Conservation (phyloP, 2,888 invertebrate genomes). For the Pycnomerus fuliginosus region DNA sequence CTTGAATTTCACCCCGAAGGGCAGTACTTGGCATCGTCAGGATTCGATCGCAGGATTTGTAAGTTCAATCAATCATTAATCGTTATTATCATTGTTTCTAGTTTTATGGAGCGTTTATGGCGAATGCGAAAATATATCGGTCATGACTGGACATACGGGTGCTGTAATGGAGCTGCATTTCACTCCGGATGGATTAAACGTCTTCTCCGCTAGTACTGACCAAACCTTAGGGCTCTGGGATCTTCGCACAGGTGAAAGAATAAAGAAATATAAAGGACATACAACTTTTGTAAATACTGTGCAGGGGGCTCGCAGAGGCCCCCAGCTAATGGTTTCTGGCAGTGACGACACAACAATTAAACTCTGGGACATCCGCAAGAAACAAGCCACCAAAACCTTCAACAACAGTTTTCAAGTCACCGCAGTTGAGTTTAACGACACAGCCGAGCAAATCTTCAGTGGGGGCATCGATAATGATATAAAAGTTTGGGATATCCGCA, state of each 20-base stretch:
- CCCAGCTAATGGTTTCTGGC: constrained; percentile 87
- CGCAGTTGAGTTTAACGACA: constrained; percentile 91
- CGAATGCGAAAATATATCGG: constrained; percentile 95
- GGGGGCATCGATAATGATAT: constrained; percentile 97
- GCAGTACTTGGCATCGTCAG: constrained; percentile 88
- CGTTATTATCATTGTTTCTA: constrained; percentile 46
- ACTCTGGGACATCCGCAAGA: constrained; percentile 90
- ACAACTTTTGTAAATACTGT: constrained; percentile 74
- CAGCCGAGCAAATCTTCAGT: constrained; percentile 90
- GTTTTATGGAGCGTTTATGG: constrained; percentile 96
- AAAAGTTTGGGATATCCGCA: constrained; percentile 96
- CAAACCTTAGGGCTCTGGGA: constrained; percentile 96
- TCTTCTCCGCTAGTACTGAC: constrained; percentile 93
- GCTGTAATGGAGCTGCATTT: constrained; percentile 93
- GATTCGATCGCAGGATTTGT: constrained; percentile 95
- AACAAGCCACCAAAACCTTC: constrained; percentile 72
- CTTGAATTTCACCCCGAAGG: constrained; percentile 96
- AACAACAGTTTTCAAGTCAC: constrained; percentile 78
- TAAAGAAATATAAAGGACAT: constrained; percentile 88
- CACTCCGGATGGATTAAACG: constrained; percentile 77
- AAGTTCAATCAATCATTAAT: constrained; percentile 51
- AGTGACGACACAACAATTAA: constrained; percentile 93
- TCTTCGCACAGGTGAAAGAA: constrained; percentile 79
- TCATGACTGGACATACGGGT: constrained; percentile 92
- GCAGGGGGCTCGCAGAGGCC: constrained; percentile 81